Evolutionary conservation across 2,888 invertebrate species (phyloP), one percentile per base, ranked within the genome.

Genomic region (Epicampocera succincta): DNA sequence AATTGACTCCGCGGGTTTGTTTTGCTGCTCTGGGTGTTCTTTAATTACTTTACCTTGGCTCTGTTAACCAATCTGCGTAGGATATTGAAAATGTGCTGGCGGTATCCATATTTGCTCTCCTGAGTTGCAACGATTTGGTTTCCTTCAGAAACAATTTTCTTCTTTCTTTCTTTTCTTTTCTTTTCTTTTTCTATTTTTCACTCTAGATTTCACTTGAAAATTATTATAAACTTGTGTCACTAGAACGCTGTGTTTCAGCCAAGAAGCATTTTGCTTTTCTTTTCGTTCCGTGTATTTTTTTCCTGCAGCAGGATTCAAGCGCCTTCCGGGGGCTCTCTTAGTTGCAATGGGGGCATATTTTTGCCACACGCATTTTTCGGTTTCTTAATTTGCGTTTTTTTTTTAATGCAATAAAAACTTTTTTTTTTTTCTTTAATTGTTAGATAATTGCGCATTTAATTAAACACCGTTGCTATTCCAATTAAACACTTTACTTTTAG

Each of bases 51-150:
- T 90, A 90, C 90, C 90, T 90, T 87, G 90, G 88, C 83, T 91
- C 91, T 79, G 89, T 87, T 83, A 91, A 89, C 91, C 91, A 91
- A 85, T 91, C 91, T 84, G 90, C 88, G 84, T 91, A 91, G 86
- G 91, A 90, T 84, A 91, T 87, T 80, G 90, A 89, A 86, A 89
- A 91, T 84, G 89, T 88, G 86, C 88, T 88, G 79, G 88, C 89
- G 83, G 89, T 89, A 89, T 91, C 91, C 91, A 91, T 91, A 84
- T 86, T 87, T n/a, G 38, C 15, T 21, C 40, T 44, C 15, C 8
- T 33, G 50, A 8, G 13, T 48, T 63, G 38, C 1, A 13, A 46
- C 11, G 21, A 12, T 42, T 54, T 21, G 5, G 42, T 60, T 48
- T 46, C 15, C 21, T 58, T 69, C 12, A 9, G n/a, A n/a, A 5